Evolutionary conservation across 2,113 vertebrate species (phyloP).

Genomic region (rabbit (Oryctolagus cuniculus)): DNA sequence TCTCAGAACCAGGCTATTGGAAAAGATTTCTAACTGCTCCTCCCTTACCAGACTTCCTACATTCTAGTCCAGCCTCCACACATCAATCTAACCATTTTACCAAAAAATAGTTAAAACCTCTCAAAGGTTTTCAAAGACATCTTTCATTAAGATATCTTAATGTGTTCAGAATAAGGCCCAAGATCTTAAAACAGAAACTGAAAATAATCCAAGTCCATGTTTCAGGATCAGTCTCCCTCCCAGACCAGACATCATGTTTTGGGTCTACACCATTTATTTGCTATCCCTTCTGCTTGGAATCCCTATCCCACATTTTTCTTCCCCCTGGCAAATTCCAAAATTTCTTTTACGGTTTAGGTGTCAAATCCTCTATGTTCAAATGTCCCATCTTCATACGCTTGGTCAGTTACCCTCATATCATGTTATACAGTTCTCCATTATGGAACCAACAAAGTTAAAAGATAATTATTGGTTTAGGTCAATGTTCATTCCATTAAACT

Average conservation of each 20-base stretch:
- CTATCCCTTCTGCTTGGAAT: background rate
- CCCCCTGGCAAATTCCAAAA: background rate
- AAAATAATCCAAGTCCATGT: background rate
- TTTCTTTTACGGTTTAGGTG: background rate
- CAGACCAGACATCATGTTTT: background rate
- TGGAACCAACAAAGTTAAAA: background rate
- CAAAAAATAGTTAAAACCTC: background rate
- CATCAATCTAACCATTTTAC: background rate
- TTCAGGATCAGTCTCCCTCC: background rate
- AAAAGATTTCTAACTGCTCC: background rate
- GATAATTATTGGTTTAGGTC: background rate
- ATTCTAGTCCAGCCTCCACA: background rate
- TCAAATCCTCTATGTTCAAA: background rate
- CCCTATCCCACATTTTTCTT: background rate
- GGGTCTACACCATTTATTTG: background rate
- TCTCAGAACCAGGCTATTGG: background rate
- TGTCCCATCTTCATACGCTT: background rate
- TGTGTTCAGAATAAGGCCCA: background rate
- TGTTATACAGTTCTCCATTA: background rate
- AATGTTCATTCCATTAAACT: background rate
- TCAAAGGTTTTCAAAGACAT: background rate
- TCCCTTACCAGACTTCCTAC: background rate
- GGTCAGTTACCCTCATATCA: background rate
- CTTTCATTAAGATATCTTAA: background rate
- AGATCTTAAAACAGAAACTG: background rate